Conservation (phyloP, 2,113 vertebrate genomes). For the Synodontis membranacea region DNA sequence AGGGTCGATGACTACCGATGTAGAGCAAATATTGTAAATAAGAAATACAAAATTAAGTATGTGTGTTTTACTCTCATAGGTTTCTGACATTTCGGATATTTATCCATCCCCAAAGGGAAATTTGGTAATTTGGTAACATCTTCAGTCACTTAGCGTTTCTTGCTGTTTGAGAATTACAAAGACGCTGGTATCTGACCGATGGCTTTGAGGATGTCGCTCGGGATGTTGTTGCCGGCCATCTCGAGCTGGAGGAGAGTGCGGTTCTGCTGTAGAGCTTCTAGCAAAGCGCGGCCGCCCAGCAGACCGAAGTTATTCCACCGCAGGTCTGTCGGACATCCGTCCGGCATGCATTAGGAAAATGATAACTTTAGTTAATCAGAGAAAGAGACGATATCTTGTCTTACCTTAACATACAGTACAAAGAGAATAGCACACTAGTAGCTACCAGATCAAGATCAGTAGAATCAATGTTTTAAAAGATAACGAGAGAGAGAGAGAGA, state of each 20-base stretch:
- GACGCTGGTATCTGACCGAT: conserved; percentile 72
- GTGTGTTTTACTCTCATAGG: not conserved
- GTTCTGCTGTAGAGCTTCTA: conserved; percentile 84
- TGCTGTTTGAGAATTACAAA: not conserved
- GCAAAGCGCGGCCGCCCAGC: conserved; percentile 84
- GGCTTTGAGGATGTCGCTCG: conserved; percentile 84
- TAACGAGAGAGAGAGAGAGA: not conserved
- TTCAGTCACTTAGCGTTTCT: not conserved
- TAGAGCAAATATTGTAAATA: not conserved
- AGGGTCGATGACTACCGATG: too few relatives aligned
- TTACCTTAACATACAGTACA: not conserved
- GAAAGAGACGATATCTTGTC: not conserved
- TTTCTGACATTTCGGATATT: not conserved
- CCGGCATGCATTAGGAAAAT: not conserved
- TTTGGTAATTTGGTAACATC: not conserved
- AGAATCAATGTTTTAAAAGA: too few relatives aligned
- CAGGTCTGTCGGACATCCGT: conserved; percentile 75
- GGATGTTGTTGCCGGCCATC: conserved; percentile 90
- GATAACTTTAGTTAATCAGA: not conserved
- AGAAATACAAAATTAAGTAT: not conserved
- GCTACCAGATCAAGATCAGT: not conserved
- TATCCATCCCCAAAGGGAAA: not conserved
- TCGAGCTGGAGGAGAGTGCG: conserved; percentile 79
- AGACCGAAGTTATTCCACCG: conserved; percentile 95
- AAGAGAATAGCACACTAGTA: not conserved